Evolutionary conservation across 2,797 vertebrate species (phyloP).

Genomic region (Mus caroli): DNA sequence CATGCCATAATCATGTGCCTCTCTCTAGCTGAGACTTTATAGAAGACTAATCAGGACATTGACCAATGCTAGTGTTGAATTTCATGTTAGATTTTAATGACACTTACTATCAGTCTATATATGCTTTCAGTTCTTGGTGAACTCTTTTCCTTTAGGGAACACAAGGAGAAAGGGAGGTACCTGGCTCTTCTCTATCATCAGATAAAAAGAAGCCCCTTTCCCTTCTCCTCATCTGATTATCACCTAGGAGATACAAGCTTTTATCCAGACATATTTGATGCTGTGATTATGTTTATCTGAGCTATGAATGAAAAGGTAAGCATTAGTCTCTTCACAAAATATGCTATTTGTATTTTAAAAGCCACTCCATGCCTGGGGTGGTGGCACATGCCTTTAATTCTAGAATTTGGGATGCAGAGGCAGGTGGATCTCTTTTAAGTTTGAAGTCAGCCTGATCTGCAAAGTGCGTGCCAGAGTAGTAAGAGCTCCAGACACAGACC

Average conservation of each 20-base stretch:
- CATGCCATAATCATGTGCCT: not conserved
- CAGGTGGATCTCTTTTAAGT: not conserved
- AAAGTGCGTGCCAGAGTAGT: not conserved
- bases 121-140: constrained; percentile 16
- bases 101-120: constrained; percentile 16
- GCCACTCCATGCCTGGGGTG: not conserved
- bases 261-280: constrained; percentile 44
- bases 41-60: constrained; percentile 38
- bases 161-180: not conserved
- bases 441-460: not conserved
- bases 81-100: constrained; percentile 53
- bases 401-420: not conserved
- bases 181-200: not conserved
- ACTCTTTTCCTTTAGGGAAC: constrained; percentile 54
- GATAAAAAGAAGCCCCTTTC: constrained; percentile 26
- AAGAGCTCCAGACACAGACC: not conserved
- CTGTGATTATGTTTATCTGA: constrained; percentile 64
- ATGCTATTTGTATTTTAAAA: constrained; percentile 59
- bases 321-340: not conserved
- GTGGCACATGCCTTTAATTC: not conserved
- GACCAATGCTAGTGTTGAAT: constrained; percentile 27
- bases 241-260: constrained; percentile 58
- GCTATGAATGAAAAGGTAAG: constrained; percentile 68
- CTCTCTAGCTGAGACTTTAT: not conserved
- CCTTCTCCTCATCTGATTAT: not conserved